Conservation (phyloP, 2,113 vertebrate genomes). For the Catharus minimus region DNA sequence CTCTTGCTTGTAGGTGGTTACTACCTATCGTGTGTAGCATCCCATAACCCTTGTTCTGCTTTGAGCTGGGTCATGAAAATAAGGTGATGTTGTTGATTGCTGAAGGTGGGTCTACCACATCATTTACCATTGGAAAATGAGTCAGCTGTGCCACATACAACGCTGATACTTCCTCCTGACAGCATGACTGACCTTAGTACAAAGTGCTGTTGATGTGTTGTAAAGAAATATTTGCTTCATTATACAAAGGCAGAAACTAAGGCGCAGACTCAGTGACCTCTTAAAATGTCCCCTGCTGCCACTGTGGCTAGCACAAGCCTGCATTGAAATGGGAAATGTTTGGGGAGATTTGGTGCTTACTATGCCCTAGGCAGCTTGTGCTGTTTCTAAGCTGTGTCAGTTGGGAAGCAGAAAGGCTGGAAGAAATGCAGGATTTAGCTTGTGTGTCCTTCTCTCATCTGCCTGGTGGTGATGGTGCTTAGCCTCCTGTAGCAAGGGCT, state of each 20-base stretch:
- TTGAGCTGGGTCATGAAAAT: background rate
- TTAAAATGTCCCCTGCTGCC: background rate
- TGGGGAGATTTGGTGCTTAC: background rate
- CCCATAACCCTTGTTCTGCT: background rate
- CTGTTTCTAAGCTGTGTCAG: background rate
- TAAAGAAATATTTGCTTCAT: background rate
- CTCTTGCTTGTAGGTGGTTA: background rate
- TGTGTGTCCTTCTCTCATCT: background rate
- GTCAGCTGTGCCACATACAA: background rate
- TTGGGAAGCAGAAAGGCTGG: background rate
- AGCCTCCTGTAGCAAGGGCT: background rate
- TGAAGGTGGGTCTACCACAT: background rate
- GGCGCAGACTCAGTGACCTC: background rate
- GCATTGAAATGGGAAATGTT: background rate
- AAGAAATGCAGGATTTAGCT: background rate
- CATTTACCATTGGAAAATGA: background rate
- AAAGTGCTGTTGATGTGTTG: background rate
- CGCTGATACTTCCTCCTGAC: background rate
- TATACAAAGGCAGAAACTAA: background rate
- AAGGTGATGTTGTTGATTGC: background rate
- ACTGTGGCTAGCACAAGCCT: background rate
- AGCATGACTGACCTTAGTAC: background rate
- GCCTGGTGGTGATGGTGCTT: background rate
- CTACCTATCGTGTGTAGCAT: rapidly evolving
- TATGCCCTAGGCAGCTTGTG: background rate